Percentiles rank a stretch among this genome's conserved stretches.
These are phyloP conservation scores for Willowsia nigromaculata DNA, from an alignment of 2,888 invertebrate species.

Conservation along the genomic window DNA sequence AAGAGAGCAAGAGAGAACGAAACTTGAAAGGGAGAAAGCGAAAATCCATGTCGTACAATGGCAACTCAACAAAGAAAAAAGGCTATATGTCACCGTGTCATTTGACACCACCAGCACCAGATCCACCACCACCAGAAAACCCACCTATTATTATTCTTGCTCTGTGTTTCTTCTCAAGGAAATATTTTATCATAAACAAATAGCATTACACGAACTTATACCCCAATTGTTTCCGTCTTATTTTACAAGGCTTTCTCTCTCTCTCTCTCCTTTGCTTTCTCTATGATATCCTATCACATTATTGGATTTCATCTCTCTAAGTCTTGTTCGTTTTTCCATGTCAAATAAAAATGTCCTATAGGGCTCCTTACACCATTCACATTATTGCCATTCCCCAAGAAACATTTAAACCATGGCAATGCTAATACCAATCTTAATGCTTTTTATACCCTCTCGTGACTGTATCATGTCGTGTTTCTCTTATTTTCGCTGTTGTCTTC, in stretches of 20 bases:
- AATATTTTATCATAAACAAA: slow-evolving; percentile 19
- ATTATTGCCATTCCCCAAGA: background rate
- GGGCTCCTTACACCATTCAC: background rate
- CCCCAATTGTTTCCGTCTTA: background rate
- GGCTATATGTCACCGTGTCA: slow-evolving; percentile 1
- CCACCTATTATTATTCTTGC: background rate
- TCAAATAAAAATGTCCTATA: background rate
- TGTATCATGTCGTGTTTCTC: background rate
- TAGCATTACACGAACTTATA: background rate
- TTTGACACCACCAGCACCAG: background rate
- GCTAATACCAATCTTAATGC: background rate
- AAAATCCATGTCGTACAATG: background rate
- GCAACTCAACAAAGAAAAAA: background rate
- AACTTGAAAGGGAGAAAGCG: background rate
- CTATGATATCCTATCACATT: background rate
- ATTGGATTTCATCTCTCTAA: background rate
- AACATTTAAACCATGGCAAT: background rate
- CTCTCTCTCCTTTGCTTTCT: background rate
- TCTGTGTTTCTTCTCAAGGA: background rate
- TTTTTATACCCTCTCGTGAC: background rate
- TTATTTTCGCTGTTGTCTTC: background rate
- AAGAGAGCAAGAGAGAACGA: background rate
- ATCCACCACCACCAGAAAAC: background rate
- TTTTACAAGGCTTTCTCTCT: too few species aligned
- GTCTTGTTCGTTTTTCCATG: background rate